Evolutionary conservation across 2,888 invertebrate species (phyloP), one percentile per base, ranked within the genome.

Genomic region (Oscheius sp.): DNA sequence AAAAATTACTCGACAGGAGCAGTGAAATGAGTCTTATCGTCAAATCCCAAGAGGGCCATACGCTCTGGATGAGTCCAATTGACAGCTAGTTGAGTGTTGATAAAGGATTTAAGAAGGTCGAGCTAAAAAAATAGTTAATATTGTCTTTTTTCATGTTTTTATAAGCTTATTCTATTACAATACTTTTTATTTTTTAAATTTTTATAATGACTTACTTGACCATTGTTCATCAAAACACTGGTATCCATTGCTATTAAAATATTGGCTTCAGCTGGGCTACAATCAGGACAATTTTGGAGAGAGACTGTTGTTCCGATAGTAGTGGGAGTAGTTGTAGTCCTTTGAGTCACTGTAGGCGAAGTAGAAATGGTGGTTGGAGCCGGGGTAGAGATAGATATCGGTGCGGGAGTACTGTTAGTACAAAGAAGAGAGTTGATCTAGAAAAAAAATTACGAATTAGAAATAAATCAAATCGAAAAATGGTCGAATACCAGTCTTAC

Each of bases 61-160:
- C 74, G 26, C 28, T 72, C 70, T n/a, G 67, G 63, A 51, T 74
- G 74, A 41, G 61, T 70, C 74, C 74, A 74, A 5, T 17, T 51
- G 0, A 47, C 22, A 0, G 63, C 67, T 1, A 71, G 51, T 14
- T 36, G 38, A 4, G 24, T 33, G 38, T 44, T 41, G 2, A 64
- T 26, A n/a, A 62, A 62, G 14, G 30, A 47, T 32, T 62, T 45
- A 8, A 47, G 47, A 12, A 14, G 47, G 33, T 45, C 47, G 9
- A 59, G 30, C 59, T 59, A 33, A 3, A 56, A 32, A 47, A 3
- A 17, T 17, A 41, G 4, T 17, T 22, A 17, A 3, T n/a, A n/a
- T n/a, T n/a, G n/a, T n/a, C n/a, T n/a, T n/a, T n/a, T n/a, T n/a
- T n/a, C n/a, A n/a, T n/a, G n/a, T n/a, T n/a, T n/a, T n/a, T n/a